A percentile compares a stretch with the other conserved stretches of the same genome.
Evolutionary conservation across 2,797 vertebrate genomes (phyloP).

Genomic region (Peromyscus eremicus): DNA sequence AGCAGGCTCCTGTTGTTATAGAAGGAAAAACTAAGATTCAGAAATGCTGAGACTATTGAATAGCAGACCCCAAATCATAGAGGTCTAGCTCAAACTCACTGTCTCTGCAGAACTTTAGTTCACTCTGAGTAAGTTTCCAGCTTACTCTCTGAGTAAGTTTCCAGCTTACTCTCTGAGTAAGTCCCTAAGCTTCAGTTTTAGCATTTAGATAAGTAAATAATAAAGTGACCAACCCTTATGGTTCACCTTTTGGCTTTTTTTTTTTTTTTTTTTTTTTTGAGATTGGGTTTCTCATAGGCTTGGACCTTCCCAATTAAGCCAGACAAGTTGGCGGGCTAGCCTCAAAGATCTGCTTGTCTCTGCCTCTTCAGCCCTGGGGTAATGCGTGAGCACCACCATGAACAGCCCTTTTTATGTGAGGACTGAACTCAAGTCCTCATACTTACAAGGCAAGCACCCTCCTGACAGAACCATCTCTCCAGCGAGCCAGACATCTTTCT

Average conservation of each 20-base stretch:
- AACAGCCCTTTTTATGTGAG: neutral
- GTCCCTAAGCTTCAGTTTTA: neutral
- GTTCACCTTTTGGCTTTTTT: neutral
- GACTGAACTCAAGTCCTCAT: neutral
- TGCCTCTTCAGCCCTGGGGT: neutral
- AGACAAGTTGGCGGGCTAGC: neutral
- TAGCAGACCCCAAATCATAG: neutral
- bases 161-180: neutral
- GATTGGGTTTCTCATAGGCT: neutral
- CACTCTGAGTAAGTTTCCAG: neutral
- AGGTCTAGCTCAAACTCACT: neutral
- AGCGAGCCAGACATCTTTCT: neutral
- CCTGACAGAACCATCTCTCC: neutral
- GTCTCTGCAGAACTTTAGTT: neutral
- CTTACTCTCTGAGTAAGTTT: neutral
- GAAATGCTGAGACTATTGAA: neutral
- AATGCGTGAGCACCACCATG: too few relatives aligned
- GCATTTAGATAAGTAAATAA: neutral
- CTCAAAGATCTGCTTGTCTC: neutral
- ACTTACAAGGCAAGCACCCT: neutral
- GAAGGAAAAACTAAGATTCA: neutral
- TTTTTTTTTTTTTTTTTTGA: neutral
- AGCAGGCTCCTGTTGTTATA: neutral
- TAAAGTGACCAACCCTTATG: neutral
- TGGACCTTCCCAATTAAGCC: neutral